Conservation (phyloP, 1,140 invertebrate species). For the Sesamia nonagrioides region DNA sequence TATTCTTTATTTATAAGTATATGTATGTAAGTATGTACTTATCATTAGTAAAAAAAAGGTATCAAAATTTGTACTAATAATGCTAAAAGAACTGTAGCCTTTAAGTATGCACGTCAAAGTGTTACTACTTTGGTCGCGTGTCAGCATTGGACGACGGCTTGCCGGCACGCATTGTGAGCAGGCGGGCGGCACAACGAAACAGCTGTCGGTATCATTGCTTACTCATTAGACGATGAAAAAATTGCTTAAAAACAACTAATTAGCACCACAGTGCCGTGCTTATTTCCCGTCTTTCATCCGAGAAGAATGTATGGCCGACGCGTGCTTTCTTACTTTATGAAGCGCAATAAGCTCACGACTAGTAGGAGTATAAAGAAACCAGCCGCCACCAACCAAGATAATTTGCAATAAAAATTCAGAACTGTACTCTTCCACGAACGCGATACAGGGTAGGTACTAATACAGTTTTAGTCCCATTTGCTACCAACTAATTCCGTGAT, state of each 20-base stretch:
- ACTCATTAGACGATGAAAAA: constrained; percentile 64
- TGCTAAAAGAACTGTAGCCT: not conserved
- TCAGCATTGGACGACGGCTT: constrained; percentile 48
- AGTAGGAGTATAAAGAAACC: constrained; percentile 54
- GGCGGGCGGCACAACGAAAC: constrained; percentile 60
- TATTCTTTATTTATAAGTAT: not conserved
- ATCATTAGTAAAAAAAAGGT: not conserved
- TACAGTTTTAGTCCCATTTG: constrained; percentile 63
- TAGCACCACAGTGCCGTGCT: constrained; percentile 60
- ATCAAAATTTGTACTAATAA: not conserved
- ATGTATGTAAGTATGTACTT: not conserved
- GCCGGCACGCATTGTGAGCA: constrained; percentile 66
- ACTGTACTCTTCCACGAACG: constrained; percentile 65
- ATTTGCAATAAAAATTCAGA: constrained; percentile 76
- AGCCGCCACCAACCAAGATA: constrained; percentile 65
- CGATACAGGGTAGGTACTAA: constrained; percentile 64
- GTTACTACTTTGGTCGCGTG: constrained; percentile 53
- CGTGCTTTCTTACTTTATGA: constrained; percentile 67
- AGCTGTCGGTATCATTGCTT: constrained; percentile 65
- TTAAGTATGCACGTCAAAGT: constrained; percentile 11
- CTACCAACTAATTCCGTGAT: constrained; percentile 62
- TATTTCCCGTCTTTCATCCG: constrained; percentile 57
- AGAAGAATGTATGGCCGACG: constrained; percentile 67
- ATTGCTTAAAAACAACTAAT: constrained; percentile 64
- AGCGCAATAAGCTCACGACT: constrained; percentile 62